phyloP scores from a whole-genome alignment of 2,888 invertebrate species.

The Lasioglossum oenotherae region DNA sequence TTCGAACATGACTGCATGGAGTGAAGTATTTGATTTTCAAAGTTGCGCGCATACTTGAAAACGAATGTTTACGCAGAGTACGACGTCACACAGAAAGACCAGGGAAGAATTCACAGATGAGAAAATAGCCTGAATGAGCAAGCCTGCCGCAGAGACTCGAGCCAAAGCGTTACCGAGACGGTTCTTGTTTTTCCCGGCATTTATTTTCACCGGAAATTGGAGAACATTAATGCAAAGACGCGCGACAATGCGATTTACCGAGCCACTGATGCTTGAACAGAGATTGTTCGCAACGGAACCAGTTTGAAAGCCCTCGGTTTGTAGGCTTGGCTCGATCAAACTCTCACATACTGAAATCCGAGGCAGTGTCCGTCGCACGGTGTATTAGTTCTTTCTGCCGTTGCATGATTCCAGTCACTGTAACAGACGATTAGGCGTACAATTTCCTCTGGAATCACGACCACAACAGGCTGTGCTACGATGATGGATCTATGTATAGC shows the following conservation, averaged over 20 bases:
- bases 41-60: no score
- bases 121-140: background rate
- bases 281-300: background rate
- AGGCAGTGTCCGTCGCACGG: constrained; percentile 74
- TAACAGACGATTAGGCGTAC: constrained; percentile 65
- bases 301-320: constrained; percentile 1
- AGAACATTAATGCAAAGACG: background rate
- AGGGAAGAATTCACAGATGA: background rate
- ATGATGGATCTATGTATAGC: background rate
- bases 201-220: background rate
- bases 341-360: constrained; percentile 73
- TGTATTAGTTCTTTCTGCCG: constrained; percentile 74
- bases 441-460: constrained; percentile 21
- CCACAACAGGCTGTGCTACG: background rate
- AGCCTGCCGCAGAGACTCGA: background rate
- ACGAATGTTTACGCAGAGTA: no score
- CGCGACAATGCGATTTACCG: background rate
- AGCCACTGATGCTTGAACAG: constrained; percentile 11
- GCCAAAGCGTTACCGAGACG: background rate
- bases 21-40: no score
- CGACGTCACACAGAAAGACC: no score
- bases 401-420: constrained; percentile 75
- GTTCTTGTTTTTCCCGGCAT: background rate
- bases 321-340: background rate
- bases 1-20: no score